phyloP scores from a whole-genome alignment of 2,113 vertebrate genomes.

The Setophaga kirtlandii region DNA sequence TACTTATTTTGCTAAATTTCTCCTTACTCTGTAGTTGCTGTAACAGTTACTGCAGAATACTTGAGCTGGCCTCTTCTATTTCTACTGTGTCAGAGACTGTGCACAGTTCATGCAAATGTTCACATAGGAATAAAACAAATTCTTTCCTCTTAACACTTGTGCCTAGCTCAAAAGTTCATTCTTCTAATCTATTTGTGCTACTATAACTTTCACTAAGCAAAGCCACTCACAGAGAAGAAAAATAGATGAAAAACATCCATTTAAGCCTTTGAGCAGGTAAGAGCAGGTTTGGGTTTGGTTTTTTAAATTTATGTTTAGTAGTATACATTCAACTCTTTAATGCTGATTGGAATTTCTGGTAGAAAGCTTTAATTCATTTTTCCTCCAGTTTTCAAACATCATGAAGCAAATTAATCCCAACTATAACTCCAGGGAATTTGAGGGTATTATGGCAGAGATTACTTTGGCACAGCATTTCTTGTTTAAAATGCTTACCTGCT shows the following conservation, averaged over 20 bases:
- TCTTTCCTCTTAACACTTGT: background rate
- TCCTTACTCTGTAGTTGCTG: background rate
- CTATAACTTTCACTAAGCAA: background rate
- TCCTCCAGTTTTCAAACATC: background rate
- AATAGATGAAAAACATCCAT: background rate
- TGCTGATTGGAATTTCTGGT: background rate
- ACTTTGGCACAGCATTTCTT: background rate
- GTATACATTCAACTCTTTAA: background rate
- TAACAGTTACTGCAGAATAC: background rate
- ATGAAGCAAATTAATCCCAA: slow-evolving; percentile 3
- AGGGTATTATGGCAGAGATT: background rate
- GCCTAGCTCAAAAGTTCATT: background rate
- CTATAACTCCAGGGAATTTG: background rate
- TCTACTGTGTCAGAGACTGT: background rate
- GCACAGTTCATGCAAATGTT: background rate
- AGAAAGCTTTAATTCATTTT: slow-evolving; percentile 18
- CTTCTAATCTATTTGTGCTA: background rate
- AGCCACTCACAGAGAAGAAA: background rate
- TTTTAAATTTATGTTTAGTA: background rate
- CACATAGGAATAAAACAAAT: background rate
- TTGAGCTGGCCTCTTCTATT: background rate
- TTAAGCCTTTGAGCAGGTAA: background rate
- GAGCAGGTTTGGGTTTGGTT: background rate
- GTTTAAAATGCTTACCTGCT: background rate
- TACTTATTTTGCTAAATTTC: background rate